Percentiles rank a stretch among this genome's conserved stretches.
These are phyloP conservation scores for Oplegnathus fasciatus DNA, from an alignment of 2,113 vertebrate species.

Conservation along the genomic window DNA sequence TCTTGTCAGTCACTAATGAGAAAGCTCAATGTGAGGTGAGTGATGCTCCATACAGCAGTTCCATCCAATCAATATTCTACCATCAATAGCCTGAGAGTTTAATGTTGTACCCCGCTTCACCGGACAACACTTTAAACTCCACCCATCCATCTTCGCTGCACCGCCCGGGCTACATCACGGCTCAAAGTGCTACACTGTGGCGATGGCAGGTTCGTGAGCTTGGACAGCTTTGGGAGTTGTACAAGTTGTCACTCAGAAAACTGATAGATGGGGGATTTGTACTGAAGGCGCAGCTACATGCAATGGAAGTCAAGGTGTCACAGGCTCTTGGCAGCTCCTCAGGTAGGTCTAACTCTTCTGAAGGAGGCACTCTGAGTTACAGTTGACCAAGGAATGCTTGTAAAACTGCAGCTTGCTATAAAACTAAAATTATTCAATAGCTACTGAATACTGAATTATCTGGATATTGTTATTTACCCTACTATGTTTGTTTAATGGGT, in stretches of 20 bases:
- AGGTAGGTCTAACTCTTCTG: conserved; percentile 69
- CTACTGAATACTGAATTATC: background rate
- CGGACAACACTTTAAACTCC: conserved; percentile 72
- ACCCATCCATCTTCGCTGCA: conserved; percentile 70
- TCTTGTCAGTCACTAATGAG: conserved; percentile 26
- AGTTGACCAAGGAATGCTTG: background rate
- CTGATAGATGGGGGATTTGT: conserved; percentile 33
- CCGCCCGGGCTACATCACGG: conserved; percentile 43
- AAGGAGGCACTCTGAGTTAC: background rate
- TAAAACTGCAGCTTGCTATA: background rate
- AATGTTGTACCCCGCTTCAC: conserved; percentile 56
- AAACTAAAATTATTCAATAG: background rate
- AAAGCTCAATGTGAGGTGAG: conserved; percentile 35
- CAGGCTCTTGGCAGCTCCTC: conserved; percentile 61
- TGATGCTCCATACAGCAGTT: conserved; percentile 44
- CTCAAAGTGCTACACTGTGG: conserved; percentile 48
- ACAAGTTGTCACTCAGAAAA: conserved; percentile 34
- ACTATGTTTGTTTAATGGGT: background rate
- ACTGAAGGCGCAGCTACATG: conserved; percentile 31
- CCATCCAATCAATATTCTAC: conserved; percentile 52
- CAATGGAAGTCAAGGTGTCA: conserved; percentile 63
- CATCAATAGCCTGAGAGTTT: conserved; percentile 67
- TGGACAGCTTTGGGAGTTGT: conserved; percentile 23
- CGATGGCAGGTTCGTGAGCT: conserved; percentile 46
- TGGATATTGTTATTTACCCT: too few relatives aligned